A percentile compares a stretch with the other conserved stretches of the same genome.
These are phyloP conservation scores for Dryobota labecula DNA, from an alignment of 2,888 invertebrate species.

Conservation along the genomic window DNA sequence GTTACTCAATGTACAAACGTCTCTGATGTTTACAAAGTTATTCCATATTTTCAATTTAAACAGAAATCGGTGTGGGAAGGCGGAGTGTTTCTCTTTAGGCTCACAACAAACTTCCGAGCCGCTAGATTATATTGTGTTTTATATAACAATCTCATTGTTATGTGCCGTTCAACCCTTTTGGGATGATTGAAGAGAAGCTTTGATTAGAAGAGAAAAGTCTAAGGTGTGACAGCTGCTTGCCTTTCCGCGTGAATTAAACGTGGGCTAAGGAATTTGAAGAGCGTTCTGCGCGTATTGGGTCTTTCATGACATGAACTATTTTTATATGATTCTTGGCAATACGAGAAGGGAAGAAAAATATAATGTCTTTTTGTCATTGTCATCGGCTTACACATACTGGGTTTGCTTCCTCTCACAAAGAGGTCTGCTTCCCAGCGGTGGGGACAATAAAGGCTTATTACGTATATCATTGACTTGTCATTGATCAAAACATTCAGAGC, in stretches of 20 bases:
- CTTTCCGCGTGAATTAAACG: slow-evolving; percentile 18
- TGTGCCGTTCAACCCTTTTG: slow-evolving; percentile 51
- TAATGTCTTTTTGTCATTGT: too few species aligned
- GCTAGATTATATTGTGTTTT: slow-evolving; percentile 55
- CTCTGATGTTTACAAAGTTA: slow-evolving; percentile 89
- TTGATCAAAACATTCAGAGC: too few species aligned
- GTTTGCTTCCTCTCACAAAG: too few species aligned
- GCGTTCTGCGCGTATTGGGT: too few species aligned
- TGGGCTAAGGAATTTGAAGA: too few species aligned
- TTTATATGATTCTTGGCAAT: too few species aligned
- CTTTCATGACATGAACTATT: too few species aligned
- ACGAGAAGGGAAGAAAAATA: too few species aligned
- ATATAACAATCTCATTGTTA: slow-evolving; percentile 54
- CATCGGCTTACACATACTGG: too few species aligned
- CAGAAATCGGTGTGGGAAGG: slow-evolving; percentile 85
- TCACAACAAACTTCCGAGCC: slow-evolving; percentile 61
- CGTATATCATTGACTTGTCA: too few species aligned
- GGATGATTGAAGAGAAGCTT: slow-evolving; percentile 31
- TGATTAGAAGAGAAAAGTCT: slow-evolving; percentile 14
- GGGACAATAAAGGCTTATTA: too few species aligned
- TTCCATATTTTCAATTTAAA: slow-evolving; percentile 89
- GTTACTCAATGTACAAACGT: slow-evolving; percentile 60
- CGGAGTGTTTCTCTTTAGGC: slow-evolving; percentile 73
- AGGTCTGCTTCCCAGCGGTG: too few species aligned
- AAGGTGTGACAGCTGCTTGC: slow-evolving; percentile 46